phyloP scores from a whole-genome alignment of 2,888 invertebrate genomes.

The Calameuta pallipes region DNA sequence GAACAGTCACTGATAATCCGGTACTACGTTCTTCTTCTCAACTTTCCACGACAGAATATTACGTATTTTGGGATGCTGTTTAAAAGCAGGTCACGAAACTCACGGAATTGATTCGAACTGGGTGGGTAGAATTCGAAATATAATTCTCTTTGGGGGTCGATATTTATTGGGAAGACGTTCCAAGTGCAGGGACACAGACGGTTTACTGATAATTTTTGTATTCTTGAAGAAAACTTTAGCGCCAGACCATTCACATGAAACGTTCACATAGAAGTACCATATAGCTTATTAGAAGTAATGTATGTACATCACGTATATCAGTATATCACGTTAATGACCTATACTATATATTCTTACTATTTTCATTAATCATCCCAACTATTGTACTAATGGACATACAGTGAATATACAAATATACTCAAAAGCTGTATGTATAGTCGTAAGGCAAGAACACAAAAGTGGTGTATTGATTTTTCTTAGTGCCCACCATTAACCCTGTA shows the following conservation, averaged over 20 bases:
- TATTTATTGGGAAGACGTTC: not conserved
- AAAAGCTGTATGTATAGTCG: not conserved
- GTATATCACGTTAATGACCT: not conserved
- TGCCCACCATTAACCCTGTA: slow-evolving; percentile 4
- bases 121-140: not conserved
- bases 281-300: not conserved
- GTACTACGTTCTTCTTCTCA: not conserved
- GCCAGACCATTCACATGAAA: not conserved
- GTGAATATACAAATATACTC: not conserved
- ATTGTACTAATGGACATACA: not conserved
- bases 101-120: not conserved
- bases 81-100: not conserved
- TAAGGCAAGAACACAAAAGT: not conserved
- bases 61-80: not conserved
- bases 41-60: not conserved
- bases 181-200: not conserved
- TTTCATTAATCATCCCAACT: not conserved
- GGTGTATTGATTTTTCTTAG: slow-evolving; percentile 33
- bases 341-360: not conserved
- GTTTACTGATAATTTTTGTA: not conserved
- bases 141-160: not conserved
- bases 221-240: not conserved
- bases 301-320: too few species aligned
- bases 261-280: not conserved
- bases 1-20: not conserved